Conservation (phyloP, 2,888 invertebrate species). For the Dasysyrphus tricinctus region DNA sequence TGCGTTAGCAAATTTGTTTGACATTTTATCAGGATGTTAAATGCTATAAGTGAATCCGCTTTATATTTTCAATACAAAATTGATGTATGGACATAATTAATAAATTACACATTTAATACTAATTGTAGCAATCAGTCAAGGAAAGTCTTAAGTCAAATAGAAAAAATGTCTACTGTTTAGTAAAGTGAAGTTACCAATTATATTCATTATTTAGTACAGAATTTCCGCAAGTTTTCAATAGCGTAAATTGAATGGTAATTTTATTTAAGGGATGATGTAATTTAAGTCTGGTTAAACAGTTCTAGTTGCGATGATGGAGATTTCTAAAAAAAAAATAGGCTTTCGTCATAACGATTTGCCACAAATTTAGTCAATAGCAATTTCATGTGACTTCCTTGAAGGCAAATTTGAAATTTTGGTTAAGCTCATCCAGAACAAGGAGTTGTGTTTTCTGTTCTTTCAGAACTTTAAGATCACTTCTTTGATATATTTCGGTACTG, state of each 20-base stretch:
- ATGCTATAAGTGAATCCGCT: background rate
- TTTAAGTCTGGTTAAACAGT: too few species aligned
- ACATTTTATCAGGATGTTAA: slow-evolving; percentile 26
- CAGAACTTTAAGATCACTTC: too few species aligned
- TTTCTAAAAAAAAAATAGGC: too few species aligned
- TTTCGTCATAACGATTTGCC: too few species aligned
- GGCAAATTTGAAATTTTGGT: too few species aligned
- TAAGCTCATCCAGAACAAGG: too few species aligned
- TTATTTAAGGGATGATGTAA: too few species aligned
- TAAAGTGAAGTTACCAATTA: background rate
- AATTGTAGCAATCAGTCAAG: slow-evolving; percentile 14
- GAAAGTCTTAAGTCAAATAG: background rate
- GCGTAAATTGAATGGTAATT: background rate
- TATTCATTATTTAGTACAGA: background rate
- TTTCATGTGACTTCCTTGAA: too few species aligned
- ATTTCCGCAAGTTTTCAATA: background rate
- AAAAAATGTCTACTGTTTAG: background rate
- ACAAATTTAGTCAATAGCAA: too few species aligned
- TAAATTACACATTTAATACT: slow-evolving; percentile 14
- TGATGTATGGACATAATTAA: slow-evolving; percentile 6
- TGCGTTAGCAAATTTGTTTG: slow-evolving; percentile 22
- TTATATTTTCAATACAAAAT: background rate
- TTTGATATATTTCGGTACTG: too few species aligned
- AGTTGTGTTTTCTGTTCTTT: too few species aligned
- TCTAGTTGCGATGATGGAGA: too few species aligned